A percentile compares a stretch with the other conserved stretches of the same genome.
phyloP scores from a whole-genome alignment of 1,140 invertebrate species.

The Eubasilissa regina region DNA sequence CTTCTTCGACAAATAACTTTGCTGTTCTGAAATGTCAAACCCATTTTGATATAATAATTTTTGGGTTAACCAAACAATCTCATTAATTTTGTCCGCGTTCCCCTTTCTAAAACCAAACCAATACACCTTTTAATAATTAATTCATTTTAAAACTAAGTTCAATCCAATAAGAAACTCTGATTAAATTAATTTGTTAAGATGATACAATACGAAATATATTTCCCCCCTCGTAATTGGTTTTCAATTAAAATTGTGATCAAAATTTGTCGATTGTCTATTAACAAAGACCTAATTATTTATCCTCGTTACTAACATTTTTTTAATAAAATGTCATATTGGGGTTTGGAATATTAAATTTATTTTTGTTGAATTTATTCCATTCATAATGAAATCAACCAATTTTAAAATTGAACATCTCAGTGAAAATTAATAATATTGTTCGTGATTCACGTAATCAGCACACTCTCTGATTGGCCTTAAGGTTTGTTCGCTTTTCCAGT shows the following conservation, averaged over 20 bases:
- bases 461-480: too few species aligned
- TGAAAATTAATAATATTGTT: too few species aligned
- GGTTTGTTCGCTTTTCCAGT: too few species aligned
- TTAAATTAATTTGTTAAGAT: neutral
- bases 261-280: neutral
- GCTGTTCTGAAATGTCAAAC: neutral
- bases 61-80: constrained; percentile 9
- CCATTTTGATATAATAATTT: neutral
- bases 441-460: too few species aligned
- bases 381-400: too few species aligned
- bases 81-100: neutral
- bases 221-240: neutral
- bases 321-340: too few species aligned
- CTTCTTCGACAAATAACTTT: too few species aligned
- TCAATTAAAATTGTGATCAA: neutral
- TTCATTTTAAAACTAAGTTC: neutral
- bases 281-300: neutral
- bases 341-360: too few species aligned
- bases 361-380: too few species aligned
- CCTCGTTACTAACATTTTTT: too few species aligned
- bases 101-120: constrained; percentile 4
- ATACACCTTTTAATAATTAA: neutral
- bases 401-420: too few species aligned
- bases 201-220: neutral
- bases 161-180: neutral